Base-by-base conservation (phyloP, 2,888 invertebrate genomes). In the Melolontha melolontha region DNA sequence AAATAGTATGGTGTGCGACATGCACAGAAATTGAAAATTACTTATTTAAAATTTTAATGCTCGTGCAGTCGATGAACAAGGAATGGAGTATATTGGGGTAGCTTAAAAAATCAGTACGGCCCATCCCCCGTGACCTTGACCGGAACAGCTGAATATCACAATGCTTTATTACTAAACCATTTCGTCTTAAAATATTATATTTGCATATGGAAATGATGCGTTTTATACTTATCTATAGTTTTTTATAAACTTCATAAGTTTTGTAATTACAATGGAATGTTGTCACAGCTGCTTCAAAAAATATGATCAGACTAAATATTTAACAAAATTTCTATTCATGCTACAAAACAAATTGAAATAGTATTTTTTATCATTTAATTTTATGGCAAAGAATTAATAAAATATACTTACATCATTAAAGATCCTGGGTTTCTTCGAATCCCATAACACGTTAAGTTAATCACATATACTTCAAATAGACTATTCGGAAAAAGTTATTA, bases 51-150 rank as follows among this genome's bases (percentile, higher is more conserved):
- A n/a, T 34, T 52, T 52, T 12, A 5, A 34, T 34, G 22, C 14
- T 49, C 17, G 17, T 14, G 4, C 16, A 47, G 47, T 47, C 47
- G 16, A 47, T 47, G 14, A 47, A 47, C 47, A 47, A 47, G 14
- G 47, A 17, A 47, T 22, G 22, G 22, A 22, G 34, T 34, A 39
- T 49, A 27, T 62, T 62, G 34, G 59, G 59, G 59, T 62, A 62
- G 59, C 59, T 62, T 47, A 47, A 47, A 22, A 62, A 62, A 44
- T 29, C 34, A 42, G 47, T 41, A 39, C 27, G 41, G 64, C 67
- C 67, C 67, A 55, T 51, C 67, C 73, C 72, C 72, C 72, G 39
- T 70, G 71, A 73, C 74, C 74, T 74, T 74, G 74, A 74, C 74
- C 74, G 66, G 69, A 74, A 73, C 72, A 72, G 74, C 74, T 73